phyloP scores from a whole-genome alignment of 2,113 vertebrate genomes.

The Peucedramus taeniatus region DNA sequence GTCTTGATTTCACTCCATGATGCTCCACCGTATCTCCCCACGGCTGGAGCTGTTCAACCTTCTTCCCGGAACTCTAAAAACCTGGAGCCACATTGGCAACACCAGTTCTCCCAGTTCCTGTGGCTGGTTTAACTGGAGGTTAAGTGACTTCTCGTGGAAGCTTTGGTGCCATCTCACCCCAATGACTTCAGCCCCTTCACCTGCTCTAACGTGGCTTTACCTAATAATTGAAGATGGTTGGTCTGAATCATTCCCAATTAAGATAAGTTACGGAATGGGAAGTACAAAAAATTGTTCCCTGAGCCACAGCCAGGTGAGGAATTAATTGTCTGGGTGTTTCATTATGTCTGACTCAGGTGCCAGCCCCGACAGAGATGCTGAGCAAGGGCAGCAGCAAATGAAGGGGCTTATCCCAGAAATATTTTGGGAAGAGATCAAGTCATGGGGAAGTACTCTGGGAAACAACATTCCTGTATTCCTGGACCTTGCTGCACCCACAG shows the following conservation, averaged over 20 bases:
- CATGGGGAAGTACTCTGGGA: not conserved
- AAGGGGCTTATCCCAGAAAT: not conserved
- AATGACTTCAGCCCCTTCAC: not conserved
- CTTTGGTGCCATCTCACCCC: not conserved
- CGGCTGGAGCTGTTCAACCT: rapidly evolving
- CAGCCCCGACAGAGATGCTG: not conserved
- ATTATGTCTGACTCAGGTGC: not conserved
- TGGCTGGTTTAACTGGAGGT: not conserved
- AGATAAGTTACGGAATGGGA: not conserved
- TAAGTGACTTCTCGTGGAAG: not conserved
- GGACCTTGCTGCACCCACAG: not conserved
- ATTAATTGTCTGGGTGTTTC: not conserved
- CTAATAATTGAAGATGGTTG: not conserved
- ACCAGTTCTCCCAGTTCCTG: not conserved
- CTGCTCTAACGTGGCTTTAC: not conserved
- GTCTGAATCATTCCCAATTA: not conserved
- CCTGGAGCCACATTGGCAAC: not conserved
- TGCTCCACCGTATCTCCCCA: rapidly evolving
- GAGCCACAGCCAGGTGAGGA: not conserved
- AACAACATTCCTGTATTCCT: not conserved
- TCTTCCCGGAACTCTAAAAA: not conserved
- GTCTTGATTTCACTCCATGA: not conserved
- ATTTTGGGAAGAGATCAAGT: not conserved
- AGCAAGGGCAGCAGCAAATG: not conserved
- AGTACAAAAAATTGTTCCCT: not conserved